Evolutionary conservation across 2,888 invertebrate genomes (phyloP).

Genomic region (Eristalis tenax): DNA sequence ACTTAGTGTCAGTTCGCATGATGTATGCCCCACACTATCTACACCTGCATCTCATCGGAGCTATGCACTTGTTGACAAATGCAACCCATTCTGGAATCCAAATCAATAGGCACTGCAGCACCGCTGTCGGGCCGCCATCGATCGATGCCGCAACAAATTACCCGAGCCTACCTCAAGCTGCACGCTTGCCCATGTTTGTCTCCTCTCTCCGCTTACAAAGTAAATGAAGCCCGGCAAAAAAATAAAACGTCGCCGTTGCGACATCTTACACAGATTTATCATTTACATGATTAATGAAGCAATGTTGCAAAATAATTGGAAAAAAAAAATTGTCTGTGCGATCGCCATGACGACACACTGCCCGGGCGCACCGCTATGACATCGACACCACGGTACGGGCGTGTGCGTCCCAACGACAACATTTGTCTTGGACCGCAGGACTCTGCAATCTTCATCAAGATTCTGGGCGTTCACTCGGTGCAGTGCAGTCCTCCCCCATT

Average conservation of each 20-base stretch:
- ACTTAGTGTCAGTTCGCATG: conserved; percentile 63
- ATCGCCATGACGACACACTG: conserved; percentile 22
- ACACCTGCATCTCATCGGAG: conserved; percentile 51
- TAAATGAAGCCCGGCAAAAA: background rate
- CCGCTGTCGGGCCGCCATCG: background rate
- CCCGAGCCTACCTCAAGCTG: conserved; percentile 22
- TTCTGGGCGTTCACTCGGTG: conserved; percentile 34
- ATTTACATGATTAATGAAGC: conserved; percentile 78
- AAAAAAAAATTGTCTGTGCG: conserved; percentile 74
- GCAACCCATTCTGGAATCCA: conserved; percentile 60
- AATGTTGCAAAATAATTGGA: conserved; percentile 77
- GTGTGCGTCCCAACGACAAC: background rate
- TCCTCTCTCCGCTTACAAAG: background rate
- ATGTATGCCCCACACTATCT: conserved; percentile 65
- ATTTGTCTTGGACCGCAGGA: conserved; percentile 48
- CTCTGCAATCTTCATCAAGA: conserved; percentile 62
- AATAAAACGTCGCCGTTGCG: conserved; percentile 45
- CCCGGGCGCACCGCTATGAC: conserved; percentile 27
- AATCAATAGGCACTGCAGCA: conserved; percentile 53
- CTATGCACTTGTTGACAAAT: conserved; percentile 65
- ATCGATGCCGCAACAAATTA: conserved; percentile 38
- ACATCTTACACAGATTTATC: conserved; percentile 75
- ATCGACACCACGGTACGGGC: conserved; percentile 19
- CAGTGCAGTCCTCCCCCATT: background rate
- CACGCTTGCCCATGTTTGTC: conserved; percentile 11